Percentiles rank a stretch among this genome's conserved stretches.
Evolutionary conservation across 2,888 invertebrate genomes (phyloP).

Genomic region (Schrankia costaestrigalis): DNA sequence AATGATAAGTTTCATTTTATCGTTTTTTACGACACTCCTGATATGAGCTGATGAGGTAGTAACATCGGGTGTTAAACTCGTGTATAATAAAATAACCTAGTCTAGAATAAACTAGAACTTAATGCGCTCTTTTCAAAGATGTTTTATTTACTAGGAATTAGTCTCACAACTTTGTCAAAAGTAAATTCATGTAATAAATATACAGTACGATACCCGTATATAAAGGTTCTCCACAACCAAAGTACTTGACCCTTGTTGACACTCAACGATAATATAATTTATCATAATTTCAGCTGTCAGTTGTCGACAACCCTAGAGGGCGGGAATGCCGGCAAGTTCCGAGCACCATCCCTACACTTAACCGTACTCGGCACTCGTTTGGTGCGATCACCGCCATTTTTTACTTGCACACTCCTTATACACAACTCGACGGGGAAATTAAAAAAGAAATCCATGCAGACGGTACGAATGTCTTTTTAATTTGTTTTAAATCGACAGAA

Average conservation of each 20-base stretch:
- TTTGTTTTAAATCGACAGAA: constrained; percentile 23
- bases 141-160: too few relatives aligned
- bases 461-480: constrained; percentile 29
- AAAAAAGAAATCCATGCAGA: constrained; percentile 34
- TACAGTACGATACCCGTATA: constrained; percentile 6
- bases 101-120: too few relatives aligned
- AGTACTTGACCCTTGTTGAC: constrained; percentile 26
- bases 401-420: constrained; percentile 40
- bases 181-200: constrained; percentile 10
- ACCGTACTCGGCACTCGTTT: constrained; percentile 33
- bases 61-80: too few relatives aligned
- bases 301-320: constrained; percentile 31
- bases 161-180: too few relatives aligned
- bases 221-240: constrained; percentile 18
- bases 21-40: too few relatives aligned
- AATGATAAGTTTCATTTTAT: too few relatives aligned
- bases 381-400: constrained; percentile 31
- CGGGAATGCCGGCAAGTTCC: constrained; percentile 30
- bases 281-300: constrained; percentile 30
- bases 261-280: constrained; percentile 26
- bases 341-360: constrained; percentile 39
- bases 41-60: too few relatives aligned
- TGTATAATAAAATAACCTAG: too few relatives aligned
- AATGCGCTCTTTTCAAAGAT: too few relatives aligned
- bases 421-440: constrained; percentile 31